Conservation (phyloP, 1,140 invertebrate genomes). For the Ditylenchus dipsaci region DNA sequence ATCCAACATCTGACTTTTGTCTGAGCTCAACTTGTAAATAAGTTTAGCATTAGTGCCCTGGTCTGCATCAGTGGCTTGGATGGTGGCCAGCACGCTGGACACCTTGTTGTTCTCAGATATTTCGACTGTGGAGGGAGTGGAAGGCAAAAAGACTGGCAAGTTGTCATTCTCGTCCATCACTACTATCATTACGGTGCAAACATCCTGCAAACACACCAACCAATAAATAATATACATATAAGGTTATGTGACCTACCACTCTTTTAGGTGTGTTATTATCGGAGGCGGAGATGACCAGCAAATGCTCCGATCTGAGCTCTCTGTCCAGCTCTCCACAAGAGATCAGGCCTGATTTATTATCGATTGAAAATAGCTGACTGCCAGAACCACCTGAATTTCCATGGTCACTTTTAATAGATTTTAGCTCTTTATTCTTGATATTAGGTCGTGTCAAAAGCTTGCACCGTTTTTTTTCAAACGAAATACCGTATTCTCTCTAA, state of each 20-base stretch:
- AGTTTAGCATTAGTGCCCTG: slow-evolving; percentile 30
- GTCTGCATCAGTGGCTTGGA: slow-evolving; percentile 35
- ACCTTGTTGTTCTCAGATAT: slow-evolving; percentile 12
- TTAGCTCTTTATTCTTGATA: too few species aligned
- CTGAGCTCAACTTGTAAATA: slow-evolving; percentile 20
- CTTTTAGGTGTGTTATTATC: slow-evolving; percentile 37
- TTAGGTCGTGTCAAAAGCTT: too few species aligned
- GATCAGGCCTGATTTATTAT: slow-evolving; percentile 31
- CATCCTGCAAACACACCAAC: slow-evolving; percentile 22
- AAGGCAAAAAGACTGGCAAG: slow-evolving; percentile 63
- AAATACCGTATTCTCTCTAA: too few species aligned
- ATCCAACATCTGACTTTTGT: slow-evolving; percentile 33
- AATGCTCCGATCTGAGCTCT: slow-evolving; percentile 29
- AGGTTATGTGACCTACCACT: slow-evolving; percentile 22
- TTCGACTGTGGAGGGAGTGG: slow-evolving; percentile 1
- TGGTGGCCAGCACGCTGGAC: slow-evolving; percentile 8
- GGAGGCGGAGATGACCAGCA: slow-evolving; percentile 38
- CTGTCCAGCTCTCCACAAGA: slow-evolving; percentile 29
- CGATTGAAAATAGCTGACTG: slow-evolving; percentile 29
- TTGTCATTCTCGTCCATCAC: slow-evolving; percentile 80
- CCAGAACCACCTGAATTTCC: slow-evolving; percentile 33
- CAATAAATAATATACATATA: neutral
- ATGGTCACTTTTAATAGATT: too few species aligned
- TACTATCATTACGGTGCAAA: slow-evolving; percentile 32
- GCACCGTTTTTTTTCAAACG: too few species aligned